These are phyloP conservation scores for Tauraco erythrolophus DNA, from an alignment of 2,113 vertebrate species.

Conservation along the genomic window DNA sequence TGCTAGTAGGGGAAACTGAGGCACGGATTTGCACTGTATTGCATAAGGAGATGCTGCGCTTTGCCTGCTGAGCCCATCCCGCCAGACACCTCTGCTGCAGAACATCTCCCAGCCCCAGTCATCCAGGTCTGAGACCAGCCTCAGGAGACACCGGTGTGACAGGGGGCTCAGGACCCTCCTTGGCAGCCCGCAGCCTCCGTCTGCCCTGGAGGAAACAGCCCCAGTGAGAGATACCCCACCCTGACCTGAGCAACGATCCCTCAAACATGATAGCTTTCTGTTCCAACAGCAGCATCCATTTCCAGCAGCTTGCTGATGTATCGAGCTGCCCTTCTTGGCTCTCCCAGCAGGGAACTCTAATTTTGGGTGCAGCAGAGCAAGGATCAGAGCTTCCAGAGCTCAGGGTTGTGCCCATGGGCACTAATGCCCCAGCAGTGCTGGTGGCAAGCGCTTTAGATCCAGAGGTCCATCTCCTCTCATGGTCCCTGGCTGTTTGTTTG, in stretches of 20 bases:
- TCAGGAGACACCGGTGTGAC: not conserved
- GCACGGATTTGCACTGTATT: fast-evolving
- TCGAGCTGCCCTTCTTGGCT: not conserved
- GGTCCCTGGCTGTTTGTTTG: not conserved
- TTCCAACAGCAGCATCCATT: not conserved
- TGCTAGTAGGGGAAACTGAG: not conserved
- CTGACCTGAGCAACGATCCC: not conserved
- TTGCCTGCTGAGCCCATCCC: not conserved
- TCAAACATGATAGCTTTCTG: fast-evolving
- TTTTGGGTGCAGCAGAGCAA: not conserved
- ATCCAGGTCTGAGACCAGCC: not conserved
- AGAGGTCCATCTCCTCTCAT: not conserved
- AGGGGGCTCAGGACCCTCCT: not conserved
- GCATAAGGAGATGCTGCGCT: not conserved
- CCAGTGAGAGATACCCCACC: fast-evolving
- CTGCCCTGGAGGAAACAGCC: not conserved
- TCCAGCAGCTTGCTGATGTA: not conserved
- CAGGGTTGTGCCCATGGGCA: fast-evolving
- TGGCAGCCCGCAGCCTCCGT: not conserved
- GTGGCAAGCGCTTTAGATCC: not conserved
- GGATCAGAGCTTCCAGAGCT: not conserved
- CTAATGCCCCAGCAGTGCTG: not conserved
- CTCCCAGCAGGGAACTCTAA: not conserved
- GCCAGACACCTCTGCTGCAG: not conserved
- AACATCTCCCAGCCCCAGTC: not conserved